Percentiles rank a stretch among this genome's conserved stretches.
Conservation (phyloP, 2,113 vertebrate species). For the Aegotheles bennettii region DNA sequence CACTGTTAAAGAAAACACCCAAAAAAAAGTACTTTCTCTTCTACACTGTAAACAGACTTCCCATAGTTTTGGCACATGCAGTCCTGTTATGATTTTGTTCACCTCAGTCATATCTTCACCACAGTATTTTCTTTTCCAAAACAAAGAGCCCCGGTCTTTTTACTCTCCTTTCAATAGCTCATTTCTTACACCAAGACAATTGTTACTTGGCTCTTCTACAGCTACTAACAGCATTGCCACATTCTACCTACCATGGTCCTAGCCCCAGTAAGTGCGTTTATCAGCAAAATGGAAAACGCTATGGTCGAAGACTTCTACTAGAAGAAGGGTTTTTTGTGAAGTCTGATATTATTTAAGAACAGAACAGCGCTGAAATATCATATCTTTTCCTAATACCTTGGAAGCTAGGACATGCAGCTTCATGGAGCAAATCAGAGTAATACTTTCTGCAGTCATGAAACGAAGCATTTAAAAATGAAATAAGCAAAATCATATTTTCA, state of each 20-base stretch:
- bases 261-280: neutral
- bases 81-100: neutral
- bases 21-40: neutral
- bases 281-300: neutral
- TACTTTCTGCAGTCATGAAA: neutral
- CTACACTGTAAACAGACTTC: neutral
- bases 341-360: neutral
- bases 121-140: neutral
- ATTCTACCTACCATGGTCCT: neutral
- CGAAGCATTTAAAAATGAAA: neutral
- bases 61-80: accelerated
- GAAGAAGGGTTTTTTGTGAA: neutral
- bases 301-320: neutral
- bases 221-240: neutral
- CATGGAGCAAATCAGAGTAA: neutral
- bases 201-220: neutral
- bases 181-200: neutral
- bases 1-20: neutral
- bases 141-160: neutral
- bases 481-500: neutral
- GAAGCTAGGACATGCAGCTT: neutral
- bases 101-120: neutral
- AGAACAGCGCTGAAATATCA: neutral
- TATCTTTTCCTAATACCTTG: neutral
- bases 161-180: neutral